These are phyloP conservation scores for Myotis pilosus DNA, from an alignment of 2,797 vertebrate genomes.

Conservation along the genomic window DNA sequence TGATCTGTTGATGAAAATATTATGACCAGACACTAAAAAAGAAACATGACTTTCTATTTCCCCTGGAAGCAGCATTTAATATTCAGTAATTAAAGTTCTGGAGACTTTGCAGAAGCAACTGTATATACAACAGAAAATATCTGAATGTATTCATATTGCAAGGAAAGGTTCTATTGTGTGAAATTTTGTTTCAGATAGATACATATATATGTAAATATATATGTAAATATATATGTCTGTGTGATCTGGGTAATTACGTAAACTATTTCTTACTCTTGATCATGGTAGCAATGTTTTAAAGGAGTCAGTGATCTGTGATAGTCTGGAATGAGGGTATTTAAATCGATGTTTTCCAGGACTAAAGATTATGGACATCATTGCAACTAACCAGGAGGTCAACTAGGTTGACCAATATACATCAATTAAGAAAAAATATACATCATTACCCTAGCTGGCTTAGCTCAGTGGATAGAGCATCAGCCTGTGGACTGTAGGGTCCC, in stretches of 20 bases:
- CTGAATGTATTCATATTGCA: neutral
- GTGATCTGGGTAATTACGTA: neutral
- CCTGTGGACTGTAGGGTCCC: no score
- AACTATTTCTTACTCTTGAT: conserved; percentile 20
- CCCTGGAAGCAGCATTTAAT: neutral
- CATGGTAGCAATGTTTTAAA: conserved; percentile 10
- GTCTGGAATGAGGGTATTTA: neutral
- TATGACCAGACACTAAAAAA: neutral
- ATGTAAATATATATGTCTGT: neutral
- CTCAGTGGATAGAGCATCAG: no score
- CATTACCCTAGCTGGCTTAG: no score
- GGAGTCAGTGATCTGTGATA: neutral
- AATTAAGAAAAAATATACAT: neutral
- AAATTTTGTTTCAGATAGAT: conserved; percentile 16
- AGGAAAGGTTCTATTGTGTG: conserved; percentile 1
- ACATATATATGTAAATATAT: neutral
- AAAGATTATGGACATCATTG: neutral
- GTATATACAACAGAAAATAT: neutral
- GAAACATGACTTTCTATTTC: neutral
- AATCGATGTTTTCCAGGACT: neutral
- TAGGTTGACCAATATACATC: neutral
- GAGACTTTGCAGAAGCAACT: neutral
- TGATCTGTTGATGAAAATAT: neutral
- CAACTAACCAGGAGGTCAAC: neutral
- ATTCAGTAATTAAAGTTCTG: neutral